Evolutionary conservation across 2,888 invertebrate species (phyloP).

Genomic region (Metacarcinus magister): DNA sequence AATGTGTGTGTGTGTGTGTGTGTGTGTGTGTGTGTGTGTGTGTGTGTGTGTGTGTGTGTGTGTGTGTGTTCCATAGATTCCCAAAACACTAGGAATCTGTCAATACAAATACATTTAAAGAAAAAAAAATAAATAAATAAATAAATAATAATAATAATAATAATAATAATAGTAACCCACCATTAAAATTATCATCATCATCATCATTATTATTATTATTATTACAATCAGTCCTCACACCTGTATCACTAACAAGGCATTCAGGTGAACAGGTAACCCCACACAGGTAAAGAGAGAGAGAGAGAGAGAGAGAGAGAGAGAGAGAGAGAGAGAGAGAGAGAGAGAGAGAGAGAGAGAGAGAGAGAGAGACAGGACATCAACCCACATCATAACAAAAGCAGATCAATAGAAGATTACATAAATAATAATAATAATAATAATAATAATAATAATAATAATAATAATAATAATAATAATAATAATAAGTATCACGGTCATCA

Average conservation of each 20-base stretch:
- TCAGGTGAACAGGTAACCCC: neutral
- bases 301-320: neutral
- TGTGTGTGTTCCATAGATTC: neutral
- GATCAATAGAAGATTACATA: neutral
- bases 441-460: neutral
- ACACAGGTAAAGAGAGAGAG: neutral
- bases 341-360: constrained; percentile 21
- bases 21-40: constrained; percentile 47
- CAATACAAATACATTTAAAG: neutral
- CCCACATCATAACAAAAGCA: neutral
- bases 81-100: no score
- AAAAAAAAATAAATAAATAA: neutral
- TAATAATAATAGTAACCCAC: no score
- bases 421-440: neutral
- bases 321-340: neutral
- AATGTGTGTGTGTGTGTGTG: neutral
- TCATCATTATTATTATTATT: no score
- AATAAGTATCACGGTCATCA: neutral
- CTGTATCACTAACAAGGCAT: neutral
- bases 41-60: constrained; percentile 47
- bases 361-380: neutral
- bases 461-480: neutral
- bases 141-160: neutral
- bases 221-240: neutral
- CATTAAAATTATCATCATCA: no score